These are phyloP conservation scores for Chaetogeoica ovagalla DNA, from an alignment of 2,888 invertebrate genomes.

Conservation along the genomic window DNA sequence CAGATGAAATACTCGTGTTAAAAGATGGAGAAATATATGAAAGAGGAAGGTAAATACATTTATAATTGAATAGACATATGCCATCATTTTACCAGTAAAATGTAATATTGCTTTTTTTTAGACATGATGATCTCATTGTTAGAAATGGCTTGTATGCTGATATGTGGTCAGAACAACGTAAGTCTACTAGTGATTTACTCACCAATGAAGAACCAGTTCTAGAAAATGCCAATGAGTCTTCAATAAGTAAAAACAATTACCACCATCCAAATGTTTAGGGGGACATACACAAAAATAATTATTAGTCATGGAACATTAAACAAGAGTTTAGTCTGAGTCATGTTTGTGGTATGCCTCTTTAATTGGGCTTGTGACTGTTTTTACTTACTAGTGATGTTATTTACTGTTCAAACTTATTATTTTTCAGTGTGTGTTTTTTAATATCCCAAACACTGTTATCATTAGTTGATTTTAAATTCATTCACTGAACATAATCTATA, in stretches of 20 bases:
- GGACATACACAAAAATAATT: neutral
- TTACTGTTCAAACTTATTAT: neutral
- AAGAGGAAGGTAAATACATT: slow-evolving; percentile 72
- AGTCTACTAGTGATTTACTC: slow-evolving; percentile 57
- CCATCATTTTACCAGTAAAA: slow-evolving; percentile 41
- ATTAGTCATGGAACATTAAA: slow-evolving; percentile 4
- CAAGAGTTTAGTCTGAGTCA: slow-evolving; percentile 12
- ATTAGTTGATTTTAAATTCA: neutral
- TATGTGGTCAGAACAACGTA: slow-evolving; percentile 92
- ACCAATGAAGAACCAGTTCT: neutral
- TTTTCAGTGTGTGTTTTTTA: neutral
- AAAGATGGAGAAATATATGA: slow-evolving; percentile 90
- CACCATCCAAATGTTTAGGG: slow-evolving; percentile 32
- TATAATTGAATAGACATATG: neutral
- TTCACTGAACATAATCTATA: neutral
- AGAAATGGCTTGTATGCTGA: slow-evolving; percentile 77
- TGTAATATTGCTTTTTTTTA: slow-evolving; percentile 60
- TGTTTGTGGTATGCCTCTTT: neutral
- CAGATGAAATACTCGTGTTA: slow-evolving; percentile 90
- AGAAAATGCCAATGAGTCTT: neutral
- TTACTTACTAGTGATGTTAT: neutral
- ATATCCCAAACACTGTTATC: neutral
- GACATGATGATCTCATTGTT: slow-evolving; percentile 73
- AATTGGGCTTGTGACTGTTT: slow-evolving; percentile 10
- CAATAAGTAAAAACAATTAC: slow-evolving; percentile 1